Base-by-base conservation (phyloP, 2,888 invertebrate species). In the Diplazon laetatorius region DNA sequence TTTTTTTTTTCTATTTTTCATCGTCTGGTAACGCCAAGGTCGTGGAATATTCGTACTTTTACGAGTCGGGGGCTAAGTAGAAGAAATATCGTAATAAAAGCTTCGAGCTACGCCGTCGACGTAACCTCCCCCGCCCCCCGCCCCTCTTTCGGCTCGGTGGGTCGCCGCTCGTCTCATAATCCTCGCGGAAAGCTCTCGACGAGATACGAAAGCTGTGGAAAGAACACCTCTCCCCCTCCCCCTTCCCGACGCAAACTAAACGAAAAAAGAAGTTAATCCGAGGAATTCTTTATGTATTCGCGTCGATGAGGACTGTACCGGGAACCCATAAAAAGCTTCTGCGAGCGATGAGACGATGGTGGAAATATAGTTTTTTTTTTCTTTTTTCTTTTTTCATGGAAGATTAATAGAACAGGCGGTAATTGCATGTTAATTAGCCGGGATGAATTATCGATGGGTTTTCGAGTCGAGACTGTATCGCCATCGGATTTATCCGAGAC, bases 61-160 rank as follows among this genome's bases (percentile, higher is more conserved):
- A 35, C 63, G 18, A 48, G 44, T 52, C 18, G 18, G 20, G n/a
- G 63, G 69, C 65, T 71, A 70, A 74, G 70, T 78, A 60, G 68
- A 66, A 60, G 74, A 75, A 74, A 70, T 74, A 78, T 70, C 65
- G 60, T 55, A 78, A 74, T 70, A 74, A 78, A 75, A 70, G 57
- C 76, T 14, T 16, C 42, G 5, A 55, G 52, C 65, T 16, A 30
- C 62, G n/a, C 30, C 22, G n/a, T 20, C 35, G 35, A 70, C 18
- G 55, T 50, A 69, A n/a, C n/a, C n/a, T n/a, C n/a, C n/a, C n/a
- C n/a, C n/a, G n/a, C n/a, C n/a, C n/a, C n/a, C n/a, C n/a, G n/a
- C n/a, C n/a, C n/a, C n/a, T n/a, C 50, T 44, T 48, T 18, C 57
- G 50, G 50, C 39, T 71, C 70, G 18, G 48, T 44, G 48, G 68